Base-by-base conservation (phyloP, 2,113 vertebrate species). In the Cyanoliseus patagonus region DNA sequence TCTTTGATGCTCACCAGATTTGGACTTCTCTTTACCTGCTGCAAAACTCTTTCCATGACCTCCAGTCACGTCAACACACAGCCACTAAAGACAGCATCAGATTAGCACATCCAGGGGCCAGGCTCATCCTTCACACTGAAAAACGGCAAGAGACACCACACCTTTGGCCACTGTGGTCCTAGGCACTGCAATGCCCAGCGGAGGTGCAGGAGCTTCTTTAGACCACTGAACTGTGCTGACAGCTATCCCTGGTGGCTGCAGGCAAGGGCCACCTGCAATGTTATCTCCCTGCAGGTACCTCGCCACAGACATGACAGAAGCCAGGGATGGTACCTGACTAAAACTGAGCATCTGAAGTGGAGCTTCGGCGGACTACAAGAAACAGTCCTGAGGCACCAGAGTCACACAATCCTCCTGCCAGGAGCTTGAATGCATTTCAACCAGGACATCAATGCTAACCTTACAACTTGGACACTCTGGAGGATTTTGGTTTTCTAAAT, bases 101-200 rank as follows among this genome's bases (percentile, higher is more conserved):
- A 13, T 17, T 72, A 51, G 11, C 16, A 16, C 1, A 4, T 9
- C 24, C 0, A 0, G 28, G 11, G 18, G 42, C 10, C 9, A 44
- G 31, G 28, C 19, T 90, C 4, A 37, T 3, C 2, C 28, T 1
- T 0, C 24, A 62, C 13, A 49, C 18, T 51, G 62, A 41, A 23
- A 11, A 47, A 5, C 12, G 8, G 23, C 23, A 30, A 33, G 17
- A 35, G 7, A 37, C 4, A 52, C 30, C 13, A 16, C 1, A 2
- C 6, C 16, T 35, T 70, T 67, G 49, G 8, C 14, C 28, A 13
- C 47, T 7, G 1, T 35, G 11, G n/a, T 63, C 13, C 12, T 31
- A n/a, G 57, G 10, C 22, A 30, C 59, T 52, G 53, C 33, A 1
- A 67, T 24, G 12, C 8, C 18, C 18, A 41, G 3, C 1, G 35